These are phyloP conservation scores for Turdus rufiventris DNA, from an alignment of 2,113 vertebrate genomes.

Conservation along the genomic window DNA sequence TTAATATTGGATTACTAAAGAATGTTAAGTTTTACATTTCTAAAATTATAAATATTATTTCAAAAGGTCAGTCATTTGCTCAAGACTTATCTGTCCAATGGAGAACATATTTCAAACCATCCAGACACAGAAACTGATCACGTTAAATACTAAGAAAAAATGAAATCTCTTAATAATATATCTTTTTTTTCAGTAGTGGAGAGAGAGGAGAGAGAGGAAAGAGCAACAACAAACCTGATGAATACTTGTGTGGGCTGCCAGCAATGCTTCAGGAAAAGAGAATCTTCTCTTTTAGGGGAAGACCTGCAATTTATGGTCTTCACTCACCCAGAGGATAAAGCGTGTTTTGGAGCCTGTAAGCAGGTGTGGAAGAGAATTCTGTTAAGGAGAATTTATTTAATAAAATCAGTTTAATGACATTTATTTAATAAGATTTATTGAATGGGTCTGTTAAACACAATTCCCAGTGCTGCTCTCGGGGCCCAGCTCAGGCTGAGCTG, in stretches of 20 bases:
- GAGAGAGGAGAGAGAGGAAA: neutral
- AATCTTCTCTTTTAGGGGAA: neutral
- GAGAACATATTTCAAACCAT: conserved; percentile 74
- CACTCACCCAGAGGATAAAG: neutral
- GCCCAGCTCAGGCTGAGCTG: neutral
- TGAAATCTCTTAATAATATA: conserved; percentile 54
- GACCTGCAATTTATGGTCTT: neutral
- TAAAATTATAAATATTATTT: conserved; percentile 90
- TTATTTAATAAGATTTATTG: neutral
- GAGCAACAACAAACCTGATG: neutral
- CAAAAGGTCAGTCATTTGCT: conserved; percentile 90
- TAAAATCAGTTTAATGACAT: no score
- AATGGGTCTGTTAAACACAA: rapidly evolving
- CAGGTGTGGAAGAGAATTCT: neutral
- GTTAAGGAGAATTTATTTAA: neutral
- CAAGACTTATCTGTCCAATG: conserved; percentile 69
- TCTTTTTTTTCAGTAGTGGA: conserved; percentile 18
- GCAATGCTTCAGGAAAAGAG: neutral
- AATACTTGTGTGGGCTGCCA: neutral
- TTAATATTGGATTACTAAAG: conserved; percentile 84
- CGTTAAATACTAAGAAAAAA: conserved; percentile 62
- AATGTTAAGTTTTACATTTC: conserved; percentile 91
- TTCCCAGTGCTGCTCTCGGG: neutral
- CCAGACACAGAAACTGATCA: conserved; percentile 67
- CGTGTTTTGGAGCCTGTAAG: neutral